A percentile compares a stretch with the other conserved stretches of the same genome.
phyloP scores from a whole-genome alignment of 2,113 vertebrate species.

The Mus spicilegus region DNA sequence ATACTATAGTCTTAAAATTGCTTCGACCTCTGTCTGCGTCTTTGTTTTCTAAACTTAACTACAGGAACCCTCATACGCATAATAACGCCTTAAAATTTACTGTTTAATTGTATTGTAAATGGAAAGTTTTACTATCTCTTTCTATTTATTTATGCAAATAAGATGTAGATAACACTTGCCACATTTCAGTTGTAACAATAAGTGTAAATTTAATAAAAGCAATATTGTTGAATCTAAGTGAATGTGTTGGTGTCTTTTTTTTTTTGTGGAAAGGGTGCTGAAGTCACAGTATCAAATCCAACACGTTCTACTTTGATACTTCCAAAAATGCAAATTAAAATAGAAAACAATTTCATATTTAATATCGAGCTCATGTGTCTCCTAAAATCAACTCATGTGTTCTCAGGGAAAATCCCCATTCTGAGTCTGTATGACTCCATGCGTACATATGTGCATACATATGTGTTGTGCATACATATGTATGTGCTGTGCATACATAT shows the following conservation, averaged over 20 bases:
- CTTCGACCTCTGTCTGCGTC: neutral
- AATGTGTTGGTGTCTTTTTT: neutral
- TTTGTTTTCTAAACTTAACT: constrained; percentile 22
- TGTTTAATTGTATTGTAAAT: neutral
- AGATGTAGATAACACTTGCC: neutral
- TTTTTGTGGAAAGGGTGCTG: neutral
- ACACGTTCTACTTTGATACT: neutral
- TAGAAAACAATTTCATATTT: neutral
- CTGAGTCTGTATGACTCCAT: neutral
- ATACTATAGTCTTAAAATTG: neutral
- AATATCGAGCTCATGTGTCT: neutral
- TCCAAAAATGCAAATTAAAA: constrained; percentile 21
- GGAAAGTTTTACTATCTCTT: neutral
- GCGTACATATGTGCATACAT: too few species aligned
- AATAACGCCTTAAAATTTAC: neutral
- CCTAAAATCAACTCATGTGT: neutral
- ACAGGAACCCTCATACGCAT: neutral
- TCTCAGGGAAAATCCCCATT: neutral
- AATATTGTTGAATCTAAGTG: neutral
- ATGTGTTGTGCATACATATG: neutral
- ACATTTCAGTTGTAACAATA: constrained; percentile 19
- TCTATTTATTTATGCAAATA: neutral
- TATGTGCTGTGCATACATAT: neutral
- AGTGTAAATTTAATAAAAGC: constrained; percentile 29
- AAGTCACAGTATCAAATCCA: neutral